A percentile compares a stretch with the other conserved stretches of the same genome.
phyloP scores from a whole-genome alignment of 1,140 invertebrate species.

The Trichogramma pretiosum region DNA sequence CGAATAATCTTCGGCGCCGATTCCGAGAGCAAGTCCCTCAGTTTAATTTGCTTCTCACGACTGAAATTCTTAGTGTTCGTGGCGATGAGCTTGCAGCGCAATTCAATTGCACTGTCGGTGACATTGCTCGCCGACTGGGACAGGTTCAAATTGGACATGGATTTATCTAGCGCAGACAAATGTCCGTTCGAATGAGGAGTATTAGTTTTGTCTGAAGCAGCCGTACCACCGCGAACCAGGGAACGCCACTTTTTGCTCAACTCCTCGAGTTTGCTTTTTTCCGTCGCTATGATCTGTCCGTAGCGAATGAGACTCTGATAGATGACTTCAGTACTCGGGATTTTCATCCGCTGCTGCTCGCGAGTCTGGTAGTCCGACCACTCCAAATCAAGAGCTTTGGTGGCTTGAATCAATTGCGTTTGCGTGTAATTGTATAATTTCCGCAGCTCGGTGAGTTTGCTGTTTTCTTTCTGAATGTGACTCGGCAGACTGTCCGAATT shows the following conservation, averaged over 20 bases:
- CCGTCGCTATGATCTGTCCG: slow-evolving; percentile 32
- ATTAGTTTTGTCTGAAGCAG: no score
- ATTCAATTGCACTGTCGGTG: slow-evolving; percentile 31
- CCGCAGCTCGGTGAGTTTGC: slow-evolving; percentile 36
- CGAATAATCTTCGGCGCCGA: slow-evolving; percentile 30
- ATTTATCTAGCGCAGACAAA: slow-evolving; percentile 28
- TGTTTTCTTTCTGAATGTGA: slow-evolving; percentile 30
- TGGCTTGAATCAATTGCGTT: slow-evolving; percentile 39
- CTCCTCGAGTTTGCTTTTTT: slow-evolving; percentile 27
- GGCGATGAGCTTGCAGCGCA: slow-evolving; percentile 34
- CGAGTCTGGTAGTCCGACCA: slow-evolving; percentile 32
- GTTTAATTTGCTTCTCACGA: slow-evolving; percentile 29
- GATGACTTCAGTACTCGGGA: slow-evolving; percentile 37
- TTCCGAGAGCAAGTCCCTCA: slow-evolving; percentile 29
- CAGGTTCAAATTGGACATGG: slow-evolving; percentile 28
- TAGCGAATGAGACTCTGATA: slow-evolving; percentile 38
- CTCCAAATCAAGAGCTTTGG: slow-evolving; percentile 37
- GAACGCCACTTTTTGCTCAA: slow-evolving; percentile 29
- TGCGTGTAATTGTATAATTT: slow-evolving; percentile 38
- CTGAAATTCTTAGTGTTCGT: slow-evolving; percentile 29
- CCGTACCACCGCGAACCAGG: slow-evolving; percentile 18
- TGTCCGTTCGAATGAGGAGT: no score
- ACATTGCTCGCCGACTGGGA: slow-evolving; percentile 4
- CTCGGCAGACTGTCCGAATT: slow-evolving; percentile 19
- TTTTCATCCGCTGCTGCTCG: slow-evolving; percentile 33